Evolutionary conservation across 2,888 invertebrate genomes (phyloP).

Genomic region (Acrobasis suavella): DNA sequence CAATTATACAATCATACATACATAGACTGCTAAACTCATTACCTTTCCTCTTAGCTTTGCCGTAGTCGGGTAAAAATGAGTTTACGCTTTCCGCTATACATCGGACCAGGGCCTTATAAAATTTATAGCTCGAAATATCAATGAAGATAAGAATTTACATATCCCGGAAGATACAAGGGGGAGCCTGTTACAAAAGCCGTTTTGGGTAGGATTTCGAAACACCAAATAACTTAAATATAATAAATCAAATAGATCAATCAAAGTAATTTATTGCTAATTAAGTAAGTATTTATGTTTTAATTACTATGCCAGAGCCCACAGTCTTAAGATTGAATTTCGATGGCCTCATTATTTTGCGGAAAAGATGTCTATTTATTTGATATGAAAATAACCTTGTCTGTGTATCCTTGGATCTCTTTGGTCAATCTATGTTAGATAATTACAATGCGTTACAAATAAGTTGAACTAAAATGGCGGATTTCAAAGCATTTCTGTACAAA

Average conservation of each 20-base stretch:
- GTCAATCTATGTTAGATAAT: too few relatives aligned
- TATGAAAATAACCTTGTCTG: too few relatives aligned
- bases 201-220: conserved; percentile 1
- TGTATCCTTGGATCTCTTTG: too few relatives aligned
- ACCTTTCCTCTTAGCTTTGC: too few relatives aligned
- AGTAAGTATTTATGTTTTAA: not conserved
- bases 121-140: not conserved
- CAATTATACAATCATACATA: too few relatives aligned
- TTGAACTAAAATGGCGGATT: too few relatives aligned
- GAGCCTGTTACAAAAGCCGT: not conserved
- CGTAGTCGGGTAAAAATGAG: too few relatives aligned
- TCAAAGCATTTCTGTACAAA: too few relatives aligned
- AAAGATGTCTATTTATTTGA: too few relatives aligned
- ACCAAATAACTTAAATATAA: not conserved
- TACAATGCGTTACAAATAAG: too few relatives aligned
- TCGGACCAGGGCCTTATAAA: not conserved
- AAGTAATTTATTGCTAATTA: not conserved
- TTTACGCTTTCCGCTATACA: not conserved
- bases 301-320: not conserved
- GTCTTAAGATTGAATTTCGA: not conserved
- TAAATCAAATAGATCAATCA: conserved; percentile 8
- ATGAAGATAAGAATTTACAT: not conserved
- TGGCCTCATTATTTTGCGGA: too few relatives aligned
- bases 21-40: too few relatives aligned
- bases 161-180: not conserved